phyloP scores from a whole-genome alignment of 2,797 vertebrate species.

The Crenichthys baileyi region DNA sequence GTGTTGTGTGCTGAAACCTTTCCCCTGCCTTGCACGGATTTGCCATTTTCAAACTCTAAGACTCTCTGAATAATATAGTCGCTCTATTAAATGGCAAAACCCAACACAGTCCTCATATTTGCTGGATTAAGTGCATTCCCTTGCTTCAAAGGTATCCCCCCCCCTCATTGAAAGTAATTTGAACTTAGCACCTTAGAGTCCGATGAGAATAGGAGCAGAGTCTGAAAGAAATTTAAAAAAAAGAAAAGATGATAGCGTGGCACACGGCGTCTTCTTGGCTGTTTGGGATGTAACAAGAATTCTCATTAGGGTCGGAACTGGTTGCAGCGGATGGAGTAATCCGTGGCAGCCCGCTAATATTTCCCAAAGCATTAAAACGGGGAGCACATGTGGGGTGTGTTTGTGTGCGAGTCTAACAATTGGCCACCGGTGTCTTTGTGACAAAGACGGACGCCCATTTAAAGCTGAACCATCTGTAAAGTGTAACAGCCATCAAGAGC shows the following conservation, averaged over 20 bases:
- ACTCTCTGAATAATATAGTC: conserved; percentile 62
- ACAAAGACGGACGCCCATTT: conserved; percentile 38
- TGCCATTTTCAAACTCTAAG: conserved; percentile 45
- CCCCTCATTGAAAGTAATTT: conserved; percentile 53
- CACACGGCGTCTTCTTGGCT: conserved; percentile 40
- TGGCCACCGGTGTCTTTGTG: conserved; percentile 28
- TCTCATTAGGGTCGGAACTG: conserved; percentile 66
- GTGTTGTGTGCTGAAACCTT: conserved; percentile 48
- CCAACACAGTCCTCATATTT: conserved; percentile 37
- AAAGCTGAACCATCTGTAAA: conserved; percentile 52
- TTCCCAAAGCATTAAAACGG: conserved; percentile 66
- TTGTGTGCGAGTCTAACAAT: conserved; percentile 28
- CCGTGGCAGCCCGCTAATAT: conserved; percentile 67
- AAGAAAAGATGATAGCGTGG: conserved; percentile 48
- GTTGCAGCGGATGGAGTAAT: conserved; percentile 65
- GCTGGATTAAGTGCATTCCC: conserved; percentile 66
- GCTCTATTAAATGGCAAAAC: conserved; percentile 54
- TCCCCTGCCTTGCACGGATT: conserved; percentile 53
- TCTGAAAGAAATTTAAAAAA: conserved; percentile 27
- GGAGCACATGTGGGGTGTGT: conserved; percentile 48
- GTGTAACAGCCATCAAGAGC: conserved; percentile 3
- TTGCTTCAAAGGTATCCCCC: conserved; percentile 59
- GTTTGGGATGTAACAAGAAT: conserved; percentile 64
- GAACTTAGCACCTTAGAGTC: conserved; percentile 58
- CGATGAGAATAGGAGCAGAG: conserved; percentile 40